Percentiles rank a stretch among this genome's conserved stretches.
Conservation (phyloP, 2,888 invertebrate species). For the Tipula lateralis region DNA sequence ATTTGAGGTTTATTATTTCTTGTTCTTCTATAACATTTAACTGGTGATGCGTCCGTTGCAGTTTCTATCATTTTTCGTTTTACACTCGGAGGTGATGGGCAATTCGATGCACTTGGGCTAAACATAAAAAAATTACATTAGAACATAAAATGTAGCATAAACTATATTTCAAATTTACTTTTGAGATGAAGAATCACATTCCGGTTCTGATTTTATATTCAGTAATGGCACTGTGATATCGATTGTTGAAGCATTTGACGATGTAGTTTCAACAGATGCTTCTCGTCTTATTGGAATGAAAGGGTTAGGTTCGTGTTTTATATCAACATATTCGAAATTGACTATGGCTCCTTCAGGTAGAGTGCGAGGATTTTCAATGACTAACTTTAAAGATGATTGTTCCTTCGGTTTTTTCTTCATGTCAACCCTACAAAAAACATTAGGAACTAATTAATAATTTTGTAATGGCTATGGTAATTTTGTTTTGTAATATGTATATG, state of each 20-base stretch:
- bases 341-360: not conserved
- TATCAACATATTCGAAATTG: not conserved
- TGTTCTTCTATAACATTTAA: not conserved
- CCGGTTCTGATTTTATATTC: not conserved
- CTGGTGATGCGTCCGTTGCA: not conserved
- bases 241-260: not conserved
- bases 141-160: not conserved
- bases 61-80: not conserved
- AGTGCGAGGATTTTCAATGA: not conserved
- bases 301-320: not conserved
- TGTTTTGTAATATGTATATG: too few relatives aligned
- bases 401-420: not conserved
- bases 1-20: not conserved
- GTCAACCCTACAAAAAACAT: not conserved
- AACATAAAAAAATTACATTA: not conserved
- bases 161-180: not conserved
- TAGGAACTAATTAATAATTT: not conserved
- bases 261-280: too few relatives aligned
- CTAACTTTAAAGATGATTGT: not conserved
- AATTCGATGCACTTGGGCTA: not conserved
- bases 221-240: not conserved
- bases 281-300: not conserved
- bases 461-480: too few relatives aligned
- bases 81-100: not conserved
- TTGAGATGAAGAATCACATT: not conserved